Conservation (phyloP, 2,888 invertebrate species). For the Meteorus cinctellus region DNA sequence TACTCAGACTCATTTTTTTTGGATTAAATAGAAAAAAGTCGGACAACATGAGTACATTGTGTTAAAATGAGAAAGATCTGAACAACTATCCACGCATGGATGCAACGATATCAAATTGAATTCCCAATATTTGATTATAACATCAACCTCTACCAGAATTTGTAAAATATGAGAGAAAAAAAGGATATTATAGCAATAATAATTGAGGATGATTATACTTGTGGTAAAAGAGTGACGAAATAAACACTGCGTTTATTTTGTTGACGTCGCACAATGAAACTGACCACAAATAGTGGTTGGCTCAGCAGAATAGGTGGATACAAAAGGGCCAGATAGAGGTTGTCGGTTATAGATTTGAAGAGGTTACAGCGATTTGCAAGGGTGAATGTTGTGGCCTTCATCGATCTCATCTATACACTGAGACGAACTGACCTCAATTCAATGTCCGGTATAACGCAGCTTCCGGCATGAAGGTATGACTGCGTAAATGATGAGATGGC, state of each 20-base stretch:
- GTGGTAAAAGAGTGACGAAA: not conserved
- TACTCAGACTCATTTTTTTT: too few species aligned
- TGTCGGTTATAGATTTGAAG: not conserved
- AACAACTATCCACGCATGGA: too few species aligned
- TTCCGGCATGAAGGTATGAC: slow-evolving; percentile 46
- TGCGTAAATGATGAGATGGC: slow-evolving; percentile 50
- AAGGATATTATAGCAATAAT: not conserved
- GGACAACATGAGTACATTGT: too few species aligned
- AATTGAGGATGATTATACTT: not conserved
- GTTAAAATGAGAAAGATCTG: too few species aligned
- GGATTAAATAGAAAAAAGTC: too few species aligned
- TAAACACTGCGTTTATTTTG: not conserved
- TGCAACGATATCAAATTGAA: too few species aligned
- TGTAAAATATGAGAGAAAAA: not conserved
- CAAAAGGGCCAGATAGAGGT: not conserved
- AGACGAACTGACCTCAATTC: slow-evolving; percentile 55
- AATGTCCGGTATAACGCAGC: slow-evolving; percentile 46
- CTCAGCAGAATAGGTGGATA: slow-evolving; percentile 9
- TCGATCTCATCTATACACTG: slow-evolving; percentile 56
- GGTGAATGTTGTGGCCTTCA: slow-evolving; percentile 48
- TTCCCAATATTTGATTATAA: too few species aligned
- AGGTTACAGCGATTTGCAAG: slow-evolving; percentile 5
- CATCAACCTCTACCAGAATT: not conserved
- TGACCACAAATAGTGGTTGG: slow-evolving; percentile 5
- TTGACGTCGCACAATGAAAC: slow-evolving; percentile 30